Base-by-base conservation (phyloP, 2,888 invertebrate species). In the Trachelus iudaicus region DNA sequence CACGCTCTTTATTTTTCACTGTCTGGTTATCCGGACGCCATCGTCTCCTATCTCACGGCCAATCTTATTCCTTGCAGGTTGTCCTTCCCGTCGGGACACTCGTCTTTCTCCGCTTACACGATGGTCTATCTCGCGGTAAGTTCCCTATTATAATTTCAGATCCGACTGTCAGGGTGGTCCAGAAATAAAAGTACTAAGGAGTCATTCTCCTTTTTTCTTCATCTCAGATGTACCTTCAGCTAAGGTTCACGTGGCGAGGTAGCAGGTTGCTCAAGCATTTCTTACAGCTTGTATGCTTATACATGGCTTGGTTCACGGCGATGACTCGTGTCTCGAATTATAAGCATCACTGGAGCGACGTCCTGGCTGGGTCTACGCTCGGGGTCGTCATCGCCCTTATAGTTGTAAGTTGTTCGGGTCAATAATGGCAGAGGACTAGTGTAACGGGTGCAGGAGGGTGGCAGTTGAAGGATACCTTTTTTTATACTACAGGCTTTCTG, bases 301-400 rank as follows among this genome's bases (percentile, higher is more conserved):
- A 95, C 92, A 93, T 97, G 91, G 96, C 98, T 40, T 95, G 96
- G 94, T 97, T 95, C 91, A 97, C 97, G 13, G 95, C 96, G n/a
- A 94, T 98, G 93, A 96, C 97, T 1, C 94, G 99, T 68, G 95
- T 99, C 69, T 97, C 97, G 1, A 97, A 99, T 93, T 98, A 99
- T 93, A 99, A 99, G 91, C 99, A 99, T 92, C 99, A 99, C 90
- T 98, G 98, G 97, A 98, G 97, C 87, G 99, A 99, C 92, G 99
- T 99, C 3, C 93, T 99, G 40, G 95, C 95, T 76, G 99, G 99
- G 0, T 93, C 95, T 82, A 86, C 93, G 56, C 94, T 97, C 81
- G 97, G 97, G 13, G 90, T 94, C n/a, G 87, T 94, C 34, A 93
- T 93, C 76, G 96, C 97, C 79, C 85, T 95, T 76, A 90, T 96